Conservation (phyloP, 2,888 invertebrate species). For the Meteorus cinctellus region DNA sequence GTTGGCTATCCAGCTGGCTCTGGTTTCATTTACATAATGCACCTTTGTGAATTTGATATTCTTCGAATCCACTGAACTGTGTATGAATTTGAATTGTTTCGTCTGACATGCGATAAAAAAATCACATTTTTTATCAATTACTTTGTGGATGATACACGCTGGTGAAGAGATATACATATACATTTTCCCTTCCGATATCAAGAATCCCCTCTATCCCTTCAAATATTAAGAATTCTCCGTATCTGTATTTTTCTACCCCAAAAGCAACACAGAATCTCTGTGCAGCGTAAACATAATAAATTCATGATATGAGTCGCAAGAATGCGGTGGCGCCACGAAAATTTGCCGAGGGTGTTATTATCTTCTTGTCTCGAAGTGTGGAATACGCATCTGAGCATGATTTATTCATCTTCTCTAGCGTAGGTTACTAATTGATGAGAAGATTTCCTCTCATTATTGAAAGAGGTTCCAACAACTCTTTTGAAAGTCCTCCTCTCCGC, state of each 20-base stretch:
- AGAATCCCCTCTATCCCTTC: no score
- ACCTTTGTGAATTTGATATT: slow-evolving; percentile 18
- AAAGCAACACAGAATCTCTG: slow-evolving; percentile 62
- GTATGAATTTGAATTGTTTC: no score
- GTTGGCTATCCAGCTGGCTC: slow-evolving; percentile 17
- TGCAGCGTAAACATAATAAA: slow-evolving; percentile 62
- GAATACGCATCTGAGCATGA: background rate
- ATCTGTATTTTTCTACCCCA: no score
- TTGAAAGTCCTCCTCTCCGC: background rate
- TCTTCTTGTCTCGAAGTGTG: no score
- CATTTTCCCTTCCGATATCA: no score
- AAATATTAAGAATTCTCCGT: no score
- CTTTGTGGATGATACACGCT: background rate
- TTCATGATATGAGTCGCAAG: slow-evolving; percentile 50
- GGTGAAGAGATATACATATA: no score
- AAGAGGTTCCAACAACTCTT: slow-evolving; percentile 9
- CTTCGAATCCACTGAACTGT: no score
- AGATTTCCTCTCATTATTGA: slow-evolving; percentile 17
- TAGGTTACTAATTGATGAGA: background rate
- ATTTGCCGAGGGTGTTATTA: no score
- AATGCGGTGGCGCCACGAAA: slow-evolving; percentile 31
- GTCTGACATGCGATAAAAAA: no score
- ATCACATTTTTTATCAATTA: background rate
- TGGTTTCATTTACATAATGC: slow-evolving; percentile 19
- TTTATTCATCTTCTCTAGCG: background rate